Evolutionary conservation across 2,797 vertebrate genomes (phyloP).

Genomic region (Muscicapa striata): DNA sequence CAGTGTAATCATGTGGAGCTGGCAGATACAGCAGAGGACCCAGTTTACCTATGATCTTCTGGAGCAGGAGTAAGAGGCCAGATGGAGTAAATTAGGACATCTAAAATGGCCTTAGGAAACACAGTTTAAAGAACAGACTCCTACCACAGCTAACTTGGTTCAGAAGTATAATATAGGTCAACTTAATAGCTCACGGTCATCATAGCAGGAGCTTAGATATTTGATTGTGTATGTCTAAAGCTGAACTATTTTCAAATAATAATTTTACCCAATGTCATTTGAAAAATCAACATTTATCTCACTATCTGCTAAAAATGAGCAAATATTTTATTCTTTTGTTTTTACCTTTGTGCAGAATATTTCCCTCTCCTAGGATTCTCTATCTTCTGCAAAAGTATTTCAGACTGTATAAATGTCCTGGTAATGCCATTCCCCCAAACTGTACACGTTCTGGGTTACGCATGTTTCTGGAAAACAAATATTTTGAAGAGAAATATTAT

Average conservation of each 20-base stretch:
- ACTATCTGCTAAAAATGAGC: not conserved
- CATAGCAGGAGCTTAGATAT: not conserved
- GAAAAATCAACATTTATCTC: not conserved
- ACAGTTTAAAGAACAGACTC: not conserved
- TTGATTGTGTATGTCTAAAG: not conserved
- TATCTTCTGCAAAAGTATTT: not conserved
- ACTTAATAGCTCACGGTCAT: not conserved
- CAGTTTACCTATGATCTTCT: not conserved
- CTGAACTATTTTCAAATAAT: not conserved
- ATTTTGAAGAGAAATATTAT: not conserved
- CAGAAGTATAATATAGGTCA: not conserved
- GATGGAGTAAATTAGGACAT: slow-evolving; percentile 22
- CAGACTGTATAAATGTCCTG: not conserved
- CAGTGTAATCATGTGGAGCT: not conserved
- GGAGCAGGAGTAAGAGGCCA: not conserved
- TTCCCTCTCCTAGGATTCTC: not conserved
- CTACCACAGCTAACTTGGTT: not conserved
- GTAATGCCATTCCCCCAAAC: not conserved
- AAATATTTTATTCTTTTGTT: not conserved
- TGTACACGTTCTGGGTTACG: accelerated
- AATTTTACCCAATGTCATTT: not conserved
- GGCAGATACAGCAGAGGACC: not conserved
- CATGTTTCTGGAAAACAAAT: not conserved
- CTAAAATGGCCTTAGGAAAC: not conserved
- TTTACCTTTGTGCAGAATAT: not conserved